A percentile compares a stretch with the other conserved stretches of the same genome.
phyloP scores from a whole-genome alignment of 2,888 invertebrate genomes.

The Trissonchulus latispiculum region DNA sequence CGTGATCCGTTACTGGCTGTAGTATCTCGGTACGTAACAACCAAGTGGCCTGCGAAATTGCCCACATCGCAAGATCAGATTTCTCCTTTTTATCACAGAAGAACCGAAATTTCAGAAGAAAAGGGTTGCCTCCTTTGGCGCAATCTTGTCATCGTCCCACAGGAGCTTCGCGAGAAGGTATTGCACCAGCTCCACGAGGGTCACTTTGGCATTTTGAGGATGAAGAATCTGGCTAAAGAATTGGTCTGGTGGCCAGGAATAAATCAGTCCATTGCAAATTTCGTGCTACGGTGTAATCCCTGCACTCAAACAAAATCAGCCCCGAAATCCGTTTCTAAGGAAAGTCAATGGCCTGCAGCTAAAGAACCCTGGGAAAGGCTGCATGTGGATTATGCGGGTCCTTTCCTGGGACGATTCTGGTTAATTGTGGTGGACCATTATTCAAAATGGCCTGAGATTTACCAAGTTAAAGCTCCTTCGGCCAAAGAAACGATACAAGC shows the following conservation, averaged over 20 bases:
- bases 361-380: conserved; percentile 41
- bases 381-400: conserved; percentile 48
- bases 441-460: conserved; percentile 47
- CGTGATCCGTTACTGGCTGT: neutral
- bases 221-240: conserved; percentile 35
- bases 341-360: conserved; percentile 36
- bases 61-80: neutral
- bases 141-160: conserved; percentile 31
- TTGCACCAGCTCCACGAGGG: conserved; percentile 33
- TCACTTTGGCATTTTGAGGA: conserved; percentile 36
- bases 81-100: neutral
- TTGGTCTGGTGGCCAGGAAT: conserved; percentile 37
- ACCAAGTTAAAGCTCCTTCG: conserved; percentile 25
- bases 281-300: conserved; percentile 27
- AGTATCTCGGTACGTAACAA: neutral
- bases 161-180: conserved; percentile 26
- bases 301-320: conserved; percentile 29
- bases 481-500: conserved; percentile 28
- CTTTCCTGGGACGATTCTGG: conserved; percentile 36
- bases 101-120: neutral
- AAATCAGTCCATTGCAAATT: conserved; percentile 28
- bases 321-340: conserved; percentile 27
- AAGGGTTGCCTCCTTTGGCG: conserved; percentile 27
- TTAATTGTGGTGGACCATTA: conserved; percentile 45
- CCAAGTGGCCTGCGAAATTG: neutral